Base-by-base conservation (phyloP, 2,797 vertebrate genomes). In the Myripristis jacobus region DNA sequence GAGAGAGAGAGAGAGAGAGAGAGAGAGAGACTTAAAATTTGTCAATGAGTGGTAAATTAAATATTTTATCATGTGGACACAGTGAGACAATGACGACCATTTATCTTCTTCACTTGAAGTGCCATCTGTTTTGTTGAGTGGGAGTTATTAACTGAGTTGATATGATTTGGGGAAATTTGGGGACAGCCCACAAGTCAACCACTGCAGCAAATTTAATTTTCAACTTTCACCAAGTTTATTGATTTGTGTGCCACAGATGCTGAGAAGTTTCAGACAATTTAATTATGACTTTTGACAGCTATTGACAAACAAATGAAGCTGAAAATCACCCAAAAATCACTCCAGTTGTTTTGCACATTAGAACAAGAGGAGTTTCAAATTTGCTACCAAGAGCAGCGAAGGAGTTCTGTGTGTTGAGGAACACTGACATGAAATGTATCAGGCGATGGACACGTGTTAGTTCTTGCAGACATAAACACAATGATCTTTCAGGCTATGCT, bases 61-160 rank as follows among this genome's bases (percentile, higher is more conserved):
- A 19, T 18, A 31, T 55, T n/a, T 55, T 55, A 55, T 22, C 19
- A 16, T 22, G 19, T 50, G 9, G 47, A 50, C 27, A 13, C 50
- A 15, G 22, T 52, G 22, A 52, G 13, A 52, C 22, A n/a, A 52
- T 4, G 5, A 25, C 3, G 27, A 18, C 18, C 16, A 34, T 12
- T 43, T 50, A 8, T 43, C 16, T 6, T 66, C 9, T 22, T 1
- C 47, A 51, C 1, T 63, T 50, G 27, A 29, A n/a, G 2, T 16
- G 13, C 8, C 29, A 48, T 60, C 46, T 27, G 52, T 60, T 70
- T 69, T 31, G 3, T 43, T 31, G 15, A 58, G 55, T n/a, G 44
- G 27, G 18, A 62, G 50, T 11, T 4, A 44, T 55, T 52, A 19
- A 61, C 69, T 27, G 43, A 48, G 22, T 15, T 43, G 15, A 18